Percentiles rank a stretch among this genome's conserved stretches.
phyloP scores from a whole-genome alignment of 23 tunicate species.

The Trididemnum nubilum region DNA sequence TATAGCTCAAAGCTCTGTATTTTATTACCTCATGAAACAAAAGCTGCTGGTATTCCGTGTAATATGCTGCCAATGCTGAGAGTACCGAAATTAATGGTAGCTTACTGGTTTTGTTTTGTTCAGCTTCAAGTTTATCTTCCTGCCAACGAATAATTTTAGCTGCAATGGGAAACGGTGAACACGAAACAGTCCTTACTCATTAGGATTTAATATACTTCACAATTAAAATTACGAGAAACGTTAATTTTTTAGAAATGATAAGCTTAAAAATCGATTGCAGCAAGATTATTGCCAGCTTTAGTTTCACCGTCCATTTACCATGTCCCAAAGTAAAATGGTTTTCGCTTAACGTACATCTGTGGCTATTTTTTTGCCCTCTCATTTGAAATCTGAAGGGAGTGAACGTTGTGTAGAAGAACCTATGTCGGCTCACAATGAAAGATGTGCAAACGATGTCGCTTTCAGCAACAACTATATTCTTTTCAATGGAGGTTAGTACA shows the following conservation, averaged over 20 bases:
- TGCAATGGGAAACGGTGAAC: neutral
- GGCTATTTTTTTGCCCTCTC: neutral
- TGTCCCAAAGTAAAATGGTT: neutral
- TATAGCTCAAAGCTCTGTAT: neutral
- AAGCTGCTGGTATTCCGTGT: neutral
- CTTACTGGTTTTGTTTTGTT: neutral
- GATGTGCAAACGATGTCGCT: neutral
- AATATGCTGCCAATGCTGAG: neutral
- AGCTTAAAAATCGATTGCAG: neutral
- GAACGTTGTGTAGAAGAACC: neutral
- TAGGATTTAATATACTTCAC: neutral
- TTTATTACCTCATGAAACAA: neutral
- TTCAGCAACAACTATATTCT: neutral
- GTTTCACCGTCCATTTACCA: neutral
- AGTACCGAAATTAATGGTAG: neutral
- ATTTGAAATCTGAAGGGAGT: neutral
- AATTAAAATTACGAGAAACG: neutral
- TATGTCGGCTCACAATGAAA: neutral
- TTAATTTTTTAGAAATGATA: neutral
- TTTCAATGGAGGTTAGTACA: too few species aligned
- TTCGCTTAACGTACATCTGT: neutral
- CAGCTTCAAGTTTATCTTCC: neutral
- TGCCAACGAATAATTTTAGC: neutral
- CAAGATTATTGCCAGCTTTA: neutral
- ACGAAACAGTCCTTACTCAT: neutral